phyloP scores from a whole-genome alignment of 1,140 invertebrate species.

The Pseudachorutes palmiensis region DNA sequence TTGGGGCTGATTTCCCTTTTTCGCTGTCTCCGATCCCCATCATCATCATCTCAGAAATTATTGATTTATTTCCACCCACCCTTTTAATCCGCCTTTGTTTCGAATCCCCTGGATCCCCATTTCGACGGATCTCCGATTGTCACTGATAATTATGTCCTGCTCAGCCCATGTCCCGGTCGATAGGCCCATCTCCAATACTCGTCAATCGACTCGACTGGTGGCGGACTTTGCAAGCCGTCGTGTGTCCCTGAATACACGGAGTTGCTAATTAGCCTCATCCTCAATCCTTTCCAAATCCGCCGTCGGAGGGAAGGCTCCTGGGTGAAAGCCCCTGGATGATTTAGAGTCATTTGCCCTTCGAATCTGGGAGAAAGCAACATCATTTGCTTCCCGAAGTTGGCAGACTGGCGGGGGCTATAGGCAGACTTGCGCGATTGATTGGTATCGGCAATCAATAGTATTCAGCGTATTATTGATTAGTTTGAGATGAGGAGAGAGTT shows the following conservation, averaged over 20 bases:
- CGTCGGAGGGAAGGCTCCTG: conserved; percentile 6
- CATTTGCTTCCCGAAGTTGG: conserved; percentile 16
- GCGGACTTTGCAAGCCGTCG: too few species aligned
- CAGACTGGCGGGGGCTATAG: conserved; percentile 21
- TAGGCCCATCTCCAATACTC: conserved; percentile 36
- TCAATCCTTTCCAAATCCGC: too few species aligned
- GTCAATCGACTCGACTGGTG: too few species aligned
- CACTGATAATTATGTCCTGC: conserved; percentile 38
- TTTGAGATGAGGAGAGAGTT: conserved; percentile 39
- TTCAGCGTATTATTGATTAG: conserved; percentile 39
- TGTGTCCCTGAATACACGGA: neutral
- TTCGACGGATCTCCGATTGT: conserved; percentile 34
- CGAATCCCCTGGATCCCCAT: conserved; percentile 19
- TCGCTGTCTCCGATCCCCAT: too few species aligned
- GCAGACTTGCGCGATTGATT: conserved; percentile 38
- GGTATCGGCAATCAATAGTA: conserved; percentile 38
- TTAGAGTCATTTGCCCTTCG: conserved; percentile 24
- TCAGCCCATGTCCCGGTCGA: conserved; percentile 35
- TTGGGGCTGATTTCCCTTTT: too few species aligned
- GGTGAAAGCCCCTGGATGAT: conserved; percentile 30
- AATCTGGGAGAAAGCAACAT: neutral
- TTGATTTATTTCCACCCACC: too few species aligned
- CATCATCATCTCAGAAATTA: too few species aligned
- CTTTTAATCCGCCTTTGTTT: conserved; percentile 35
- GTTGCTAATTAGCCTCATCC: neutral